Evolutionary conservation across 2,113 vertebrate genomes (phyloP).

Genomic region (Bolborhynchus lineola): DNA sequence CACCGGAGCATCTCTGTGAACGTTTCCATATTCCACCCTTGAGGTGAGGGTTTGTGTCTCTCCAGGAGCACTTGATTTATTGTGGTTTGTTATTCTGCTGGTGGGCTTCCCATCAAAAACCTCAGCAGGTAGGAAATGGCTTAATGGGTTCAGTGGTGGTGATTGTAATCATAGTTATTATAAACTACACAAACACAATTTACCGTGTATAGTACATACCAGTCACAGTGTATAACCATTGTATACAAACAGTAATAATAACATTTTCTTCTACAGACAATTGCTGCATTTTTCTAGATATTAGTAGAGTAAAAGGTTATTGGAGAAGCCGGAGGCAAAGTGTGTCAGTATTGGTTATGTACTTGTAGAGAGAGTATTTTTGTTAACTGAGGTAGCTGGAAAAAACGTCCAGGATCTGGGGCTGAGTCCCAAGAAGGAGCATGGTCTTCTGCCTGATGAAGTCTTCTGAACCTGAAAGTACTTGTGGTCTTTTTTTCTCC

Average conservation of each 20-base stretch:
- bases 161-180: neutral
- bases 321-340: neutral
- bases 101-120: neutral
- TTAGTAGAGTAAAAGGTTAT: neutral
- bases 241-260: neutral
- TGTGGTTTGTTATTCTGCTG: neutral
- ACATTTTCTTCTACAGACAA: neutral
- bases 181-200: neutral
- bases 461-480: neutral
- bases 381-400: neutral
- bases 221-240: neutral
- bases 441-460: neutral
- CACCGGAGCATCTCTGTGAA: fast-evolving
- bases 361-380: neutral
- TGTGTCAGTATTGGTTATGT: neutral
- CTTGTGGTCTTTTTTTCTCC: neutral
- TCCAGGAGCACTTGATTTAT: neutral
- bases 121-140: neutral
- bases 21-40: neutral
- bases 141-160: neutral
- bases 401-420: neutral
- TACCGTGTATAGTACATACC: neutral
- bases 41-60: neutral
- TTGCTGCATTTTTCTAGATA: neutral
- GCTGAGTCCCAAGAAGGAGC: neutral